Conservation (phyloP, 2,888 invertebrate genomes). For the Conchocele bisecta region DNA sequence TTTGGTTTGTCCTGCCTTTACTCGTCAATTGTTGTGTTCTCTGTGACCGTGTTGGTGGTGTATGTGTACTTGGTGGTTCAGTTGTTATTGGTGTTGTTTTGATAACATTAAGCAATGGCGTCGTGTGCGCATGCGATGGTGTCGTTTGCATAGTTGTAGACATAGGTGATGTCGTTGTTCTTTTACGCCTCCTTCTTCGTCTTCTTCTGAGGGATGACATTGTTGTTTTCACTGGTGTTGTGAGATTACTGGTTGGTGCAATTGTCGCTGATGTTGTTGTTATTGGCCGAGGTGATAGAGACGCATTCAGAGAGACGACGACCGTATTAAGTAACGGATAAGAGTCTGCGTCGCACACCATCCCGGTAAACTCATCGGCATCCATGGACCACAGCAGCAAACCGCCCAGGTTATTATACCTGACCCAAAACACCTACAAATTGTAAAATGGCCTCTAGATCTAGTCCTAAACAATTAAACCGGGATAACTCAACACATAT, state of each 20-base stretch:
- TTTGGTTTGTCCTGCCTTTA: background rate
- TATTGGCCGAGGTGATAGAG: background rate
- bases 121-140: too few relatives aligned
- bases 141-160: too few relatives aligned
- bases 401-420: constrained; percentile 34
- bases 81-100: too few relatives aligned
- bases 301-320: constrained; percentile 7
- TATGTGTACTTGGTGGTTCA: background rate
- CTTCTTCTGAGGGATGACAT: background rate
- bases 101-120: too few relatives aligned
- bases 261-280: background rate
- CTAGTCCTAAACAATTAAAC: too few relatives aligned
- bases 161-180: too few relatives aligned
- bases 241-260: background rate
- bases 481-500: too few relatives aligned
- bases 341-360: constrained; percentile 17
- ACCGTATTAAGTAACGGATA: constrained; percentile 38
- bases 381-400: constrained; percentile 51
- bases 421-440: constrained; percentile 53
- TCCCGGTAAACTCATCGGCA: constrained; percentile 45
- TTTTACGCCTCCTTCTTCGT: too few relatives aligned
- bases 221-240: background rate
- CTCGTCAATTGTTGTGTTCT: background rate
- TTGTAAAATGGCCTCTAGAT: constrained; percentile 4
- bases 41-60: too few relatives aligned